These are phyloP conservation scores for Ascaphus truei DNA, from an alignment of 2,113 vertebrate species.

Conservation along the genomic window DNA sequence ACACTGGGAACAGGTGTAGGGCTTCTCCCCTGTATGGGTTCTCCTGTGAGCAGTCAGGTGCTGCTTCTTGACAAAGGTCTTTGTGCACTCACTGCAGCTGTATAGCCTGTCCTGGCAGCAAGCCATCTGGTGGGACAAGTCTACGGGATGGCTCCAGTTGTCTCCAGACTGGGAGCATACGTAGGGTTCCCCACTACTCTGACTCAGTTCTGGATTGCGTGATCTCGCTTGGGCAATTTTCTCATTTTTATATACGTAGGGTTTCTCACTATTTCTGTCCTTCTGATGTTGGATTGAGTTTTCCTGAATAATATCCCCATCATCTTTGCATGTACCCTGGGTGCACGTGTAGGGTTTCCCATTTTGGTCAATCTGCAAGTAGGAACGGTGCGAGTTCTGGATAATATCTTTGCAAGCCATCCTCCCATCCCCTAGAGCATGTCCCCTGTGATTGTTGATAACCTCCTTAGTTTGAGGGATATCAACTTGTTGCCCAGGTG, in stretches of 20 bases:
- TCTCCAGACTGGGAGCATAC: conserved; percentile 55
- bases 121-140: conserved; percentile 60
- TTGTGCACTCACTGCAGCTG: conserved; percentile 62
- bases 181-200: conserved; percentile 28
- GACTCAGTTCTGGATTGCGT: not conserved
- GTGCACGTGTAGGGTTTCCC: too few relatives aligned
- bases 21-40: conserved; percentile 57
- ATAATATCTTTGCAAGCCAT: not conserved
- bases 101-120: conserved; percentile 58
- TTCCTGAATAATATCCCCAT: too few relatives aligned
- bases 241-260: not conserved
- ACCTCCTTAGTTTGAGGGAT: not conserved
- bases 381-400: not conserved
- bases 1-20: conserved; percentile 59
- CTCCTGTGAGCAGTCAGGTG: conserved; percentile 63
- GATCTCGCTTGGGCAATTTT: not conserved
- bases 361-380: too few relatives aligned
- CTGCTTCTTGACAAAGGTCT: conserved; percentile 64
- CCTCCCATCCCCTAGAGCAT: too few relatives aligned
- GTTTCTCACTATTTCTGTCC: not conserved
- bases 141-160: conserved; percentile 47
- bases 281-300: too few relatives aligned
- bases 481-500: not conserved
- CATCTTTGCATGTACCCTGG: too few relatives aligned
- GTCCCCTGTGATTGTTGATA: not conserved